Conservation (phyloP, 2,113 vertebrate genomes). For the Pipra filicauda region DNA sequence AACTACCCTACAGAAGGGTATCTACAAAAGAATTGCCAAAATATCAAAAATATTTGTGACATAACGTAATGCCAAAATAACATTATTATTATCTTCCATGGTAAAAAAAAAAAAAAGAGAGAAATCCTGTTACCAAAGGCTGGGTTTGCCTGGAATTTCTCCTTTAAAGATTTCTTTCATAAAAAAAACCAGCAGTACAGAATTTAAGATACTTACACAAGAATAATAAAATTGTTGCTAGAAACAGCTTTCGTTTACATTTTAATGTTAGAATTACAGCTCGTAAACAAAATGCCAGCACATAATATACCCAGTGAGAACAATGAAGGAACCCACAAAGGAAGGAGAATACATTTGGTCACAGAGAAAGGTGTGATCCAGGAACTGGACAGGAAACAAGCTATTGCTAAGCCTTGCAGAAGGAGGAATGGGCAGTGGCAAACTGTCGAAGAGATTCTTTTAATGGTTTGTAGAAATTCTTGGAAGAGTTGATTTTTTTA, state of each 20-base stretch:
- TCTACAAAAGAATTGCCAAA: not conserved
- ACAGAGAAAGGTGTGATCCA: not conserved
- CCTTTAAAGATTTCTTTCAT: not conserved
- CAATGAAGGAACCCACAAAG: not conserved
- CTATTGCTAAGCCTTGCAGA: not conserved
- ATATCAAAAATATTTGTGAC: not conserved
- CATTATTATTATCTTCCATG: rapidly evolving
- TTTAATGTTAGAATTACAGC: not conserved
- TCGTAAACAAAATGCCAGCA: not conserved
- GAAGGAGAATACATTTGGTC: not conserved
- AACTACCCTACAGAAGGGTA: not conserved
- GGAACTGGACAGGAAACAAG: not conserved
- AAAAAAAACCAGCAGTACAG: not conserved
- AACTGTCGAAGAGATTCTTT: not conserved
- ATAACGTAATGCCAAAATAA: not conserved
- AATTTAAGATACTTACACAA: not conserved
- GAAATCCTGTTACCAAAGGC: not conserved
- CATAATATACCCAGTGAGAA: not conserved
- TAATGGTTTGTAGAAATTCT: not conserved
- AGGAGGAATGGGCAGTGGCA: not conserved
- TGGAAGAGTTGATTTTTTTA: not conserved
- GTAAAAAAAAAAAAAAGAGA: too few relatives aligned
- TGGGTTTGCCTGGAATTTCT: not conserved
- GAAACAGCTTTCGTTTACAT: not conserved
- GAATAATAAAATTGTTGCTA: not conserved